phyloP scores from a whole-genome alignment of 2,113 vertebrate genomes.

The Catharus minimus region DNA sequence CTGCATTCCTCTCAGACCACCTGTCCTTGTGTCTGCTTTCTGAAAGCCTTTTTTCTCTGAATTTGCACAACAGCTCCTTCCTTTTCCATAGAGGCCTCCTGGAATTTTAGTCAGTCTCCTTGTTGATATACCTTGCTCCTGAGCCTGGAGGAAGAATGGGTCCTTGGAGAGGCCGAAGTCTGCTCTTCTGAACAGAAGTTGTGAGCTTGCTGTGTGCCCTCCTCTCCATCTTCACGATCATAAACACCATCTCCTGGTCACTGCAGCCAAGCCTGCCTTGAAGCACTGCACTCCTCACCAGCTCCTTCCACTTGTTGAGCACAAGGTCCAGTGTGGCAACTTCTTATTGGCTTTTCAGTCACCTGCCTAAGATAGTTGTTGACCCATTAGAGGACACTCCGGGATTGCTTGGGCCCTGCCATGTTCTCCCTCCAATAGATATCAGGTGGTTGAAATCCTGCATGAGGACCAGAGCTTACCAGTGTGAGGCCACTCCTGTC shows the following conservation, averaged over 20 bases:
- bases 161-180: neutral
- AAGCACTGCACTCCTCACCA: neutral
- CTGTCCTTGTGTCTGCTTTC: fast-evolving
- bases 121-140: too few relatives aligned
- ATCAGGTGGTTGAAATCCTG: neutral
- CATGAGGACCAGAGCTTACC: neutral
- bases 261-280: too few relatives aligned
- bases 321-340: neutral
- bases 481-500: neutral
- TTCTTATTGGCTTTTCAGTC: neutral
- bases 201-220: neutral
- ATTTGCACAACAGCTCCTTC: neutral
- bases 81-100: neutral
- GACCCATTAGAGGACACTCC: neutral
- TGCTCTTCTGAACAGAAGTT: neutral
- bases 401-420: neutral
- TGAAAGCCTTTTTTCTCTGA: neutral
- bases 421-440: neutral
- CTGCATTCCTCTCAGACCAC: neutral
- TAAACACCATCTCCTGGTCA: neutral
- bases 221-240: fast-evolving
- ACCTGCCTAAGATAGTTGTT: neutral
- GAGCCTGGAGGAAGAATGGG: neutral
- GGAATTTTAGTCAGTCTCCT: neutral
- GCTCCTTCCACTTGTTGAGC: neutral